These are phyloP conservation scores for Pimephales promelas DNA, from an alignment of 2,113 vertebrate genomes.

Conservation along the genomic window DNA sequence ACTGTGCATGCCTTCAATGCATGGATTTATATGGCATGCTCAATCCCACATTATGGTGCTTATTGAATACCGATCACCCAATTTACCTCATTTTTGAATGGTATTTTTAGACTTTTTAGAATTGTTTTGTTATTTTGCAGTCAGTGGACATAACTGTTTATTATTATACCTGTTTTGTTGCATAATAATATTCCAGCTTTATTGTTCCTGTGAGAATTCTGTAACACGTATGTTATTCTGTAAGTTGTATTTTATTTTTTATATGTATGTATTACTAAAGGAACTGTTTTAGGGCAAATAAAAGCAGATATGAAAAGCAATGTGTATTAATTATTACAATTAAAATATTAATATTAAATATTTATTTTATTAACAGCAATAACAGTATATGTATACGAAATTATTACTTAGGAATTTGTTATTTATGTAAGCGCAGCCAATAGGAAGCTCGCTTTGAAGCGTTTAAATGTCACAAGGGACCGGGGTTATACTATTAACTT, in stretches of 20 bases:
- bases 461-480: constrained; percentile 49
- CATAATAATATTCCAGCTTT: neutral
- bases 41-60: constrained; percentile 23
- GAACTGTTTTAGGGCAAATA: neutral
- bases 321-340: neutral
- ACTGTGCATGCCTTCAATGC: constrained; percentile 14
- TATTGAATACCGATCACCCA: neutral
- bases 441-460: constrained; percentile 18
- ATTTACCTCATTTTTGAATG: constrained; percentile 29
- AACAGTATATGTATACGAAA: too few species aligned
- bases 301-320: neutral
- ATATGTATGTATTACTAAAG: neutral
- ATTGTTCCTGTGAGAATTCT: constrained; percentile 29
- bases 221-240: constrained; percentile 18
- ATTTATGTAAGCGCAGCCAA: constrained; percentile 38
- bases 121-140: neutral
- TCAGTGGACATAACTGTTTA: constrained; percentile 3
- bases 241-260: constrained; percentile 12
- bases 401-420: too few species aligned
- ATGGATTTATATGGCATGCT: constrained; percentile 28
- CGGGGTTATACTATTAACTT: neutral
- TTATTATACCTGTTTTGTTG: constrained; percentile 20
- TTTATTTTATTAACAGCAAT: neutral
- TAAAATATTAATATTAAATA: too few species aligned
- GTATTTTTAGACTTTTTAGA: constrained; percentile 17